phyloP scores from a whole-genome alignment of 2,797 vertebrate genomes.

The Rhodeus uyekii region DNA sequence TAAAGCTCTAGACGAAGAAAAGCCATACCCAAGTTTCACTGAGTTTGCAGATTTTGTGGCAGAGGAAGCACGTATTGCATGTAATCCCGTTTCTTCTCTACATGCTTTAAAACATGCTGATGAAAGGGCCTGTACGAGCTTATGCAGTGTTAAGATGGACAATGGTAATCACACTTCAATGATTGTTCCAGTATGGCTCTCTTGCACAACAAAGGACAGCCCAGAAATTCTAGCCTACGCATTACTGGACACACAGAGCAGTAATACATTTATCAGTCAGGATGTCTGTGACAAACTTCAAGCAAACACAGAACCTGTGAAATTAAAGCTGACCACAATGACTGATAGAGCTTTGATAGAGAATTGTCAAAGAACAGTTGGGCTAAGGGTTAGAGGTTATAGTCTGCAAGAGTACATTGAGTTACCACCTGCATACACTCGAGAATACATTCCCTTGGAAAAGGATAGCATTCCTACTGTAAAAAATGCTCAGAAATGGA shows the following conservation, averaged over 20 bases:
- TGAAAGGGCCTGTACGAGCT: not conserved
- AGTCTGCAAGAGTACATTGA: constrained; percentile 27
- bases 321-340: constrained; percentile 45
- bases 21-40: constrained; percentile 29
- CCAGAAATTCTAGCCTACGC: too few species aligned
- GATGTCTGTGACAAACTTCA: constrained; percentile 36
- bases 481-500: constrained; percentile 30
- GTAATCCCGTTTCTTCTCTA: constrained; percentile 44
- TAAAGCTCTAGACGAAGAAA: constrained; percentile 42
- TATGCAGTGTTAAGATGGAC: constrained; percentile 13
- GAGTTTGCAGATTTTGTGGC: constrained; percentile 37
- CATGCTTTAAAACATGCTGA: constrained; percentile 30
- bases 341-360: constrained; percentile 40
- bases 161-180: constrained; percentile 35
- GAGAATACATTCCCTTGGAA: constrained; percentile 44
- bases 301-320: constrained; percentile 39
- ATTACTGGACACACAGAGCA: constrained; percentile 47
- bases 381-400: constrained; percentile 41
- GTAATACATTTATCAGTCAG: constrained; percentile 42
- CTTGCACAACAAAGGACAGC: constrained; percentile 5
- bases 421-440: constrained; percentile 34
- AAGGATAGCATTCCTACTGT: constrained; percentile 36
- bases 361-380: constrained; percentile 30
- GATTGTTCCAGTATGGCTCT: constrained; percentile 48
- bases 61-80: constrained; percentile 27